A percentile compares a stretch with the other conserved stretches of the same genome.
phyloP scores from a whole-genome alignment of 2,888 invertebrate genomes.

The Cancer borealis region DNA sequence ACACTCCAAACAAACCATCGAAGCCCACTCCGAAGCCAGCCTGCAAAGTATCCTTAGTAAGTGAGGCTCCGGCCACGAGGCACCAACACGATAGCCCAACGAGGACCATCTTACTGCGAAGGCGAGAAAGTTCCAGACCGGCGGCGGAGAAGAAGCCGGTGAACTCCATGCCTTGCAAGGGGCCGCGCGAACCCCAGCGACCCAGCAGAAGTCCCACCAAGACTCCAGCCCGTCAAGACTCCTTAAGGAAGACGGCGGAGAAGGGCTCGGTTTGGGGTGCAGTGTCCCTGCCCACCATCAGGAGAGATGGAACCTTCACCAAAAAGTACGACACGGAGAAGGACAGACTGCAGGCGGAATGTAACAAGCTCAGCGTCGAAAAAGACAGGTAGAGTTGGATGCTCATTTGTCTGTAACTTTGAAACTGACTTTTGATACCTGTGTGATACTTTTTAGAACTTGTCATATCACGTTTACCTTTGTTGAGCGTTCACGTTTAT shows the following conservation, averaged over 20 bases:
- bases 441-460: too few species aligned
- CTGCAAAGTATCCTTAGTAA: neutral
- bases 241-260: conserved; percentile 39
- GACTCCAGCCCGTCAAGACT: conserved; percentile 41
- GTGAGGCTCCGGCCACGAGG: conserved; percentile 29
- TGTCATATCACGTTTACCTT: too few species aligned
- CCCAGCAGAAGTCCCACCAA: conserved; percentile 32
- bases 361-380: conserved; percentile 68
- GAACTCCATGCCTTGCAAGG: neutral
- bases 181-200: neutral
- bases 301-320: conserved; percentile 69
- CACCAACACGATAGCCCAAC: conserved; percentile 15
- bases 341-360: conserved; percentile 71
- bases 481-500: neutral
- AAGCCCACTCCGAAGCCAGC: conserved; percentile 46
- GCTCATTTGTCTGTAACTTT: neutral
- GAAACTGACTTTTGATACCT: neutral
- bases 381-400: conserved; percentile 57
- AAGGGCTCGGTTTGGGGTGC: conserved; percentile 60
- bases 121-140: conserved; percentile 37
- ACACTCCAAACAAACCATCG: conserved; percentile 7
- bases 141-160: conserved; percentile 21
- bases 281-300: conserved; percentile 58
- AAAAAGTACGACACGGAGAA: conserved; percentile 70
- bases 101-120: neutral